Base-by-base conservation (phyloP, 2,797 vertebrate genomes). In the Sebastes itinus region DNA sequence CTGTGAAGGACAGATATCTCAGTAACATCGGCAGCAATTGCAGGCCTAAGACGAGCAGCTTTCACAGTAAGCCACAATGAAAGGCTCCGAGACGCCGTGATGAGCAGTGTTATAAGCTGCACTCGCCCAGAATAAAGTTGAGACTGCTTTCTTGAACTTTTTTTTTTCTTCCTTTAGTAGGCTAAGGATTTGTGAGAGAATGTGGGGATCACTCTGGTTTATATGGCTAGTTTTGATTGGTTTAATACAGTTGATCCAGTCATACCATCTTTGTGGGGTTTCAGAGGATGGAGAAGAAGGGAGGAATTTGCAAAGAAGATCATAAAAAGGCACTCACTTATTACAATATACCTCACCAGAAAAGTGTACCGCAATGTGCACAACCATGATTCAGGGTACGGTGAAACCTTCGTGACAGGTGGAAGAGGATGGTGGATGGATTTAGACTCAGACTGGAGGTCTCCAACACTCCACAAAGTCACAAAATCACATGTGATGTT, bases 1-100 rank as follows among this genome's bases (percentile, higher is more conserved):
- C 52, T 68, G 60, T 88, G 78, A 89, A 86, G 83, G 82, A 88
- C 87, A 83, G 71, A 79, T 67, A 86, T 90, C 81, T 86, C 72
- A 46, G 66, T 25, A 69, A 56, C 75, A 81, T 75, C 83, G 77
- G 72, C 62, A 61, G 86, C 68, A 70, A 56, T 54, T 71, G 68
- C 12, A 25, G 23, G 42, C 55, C 60, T 81, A 59, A 87, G 74
- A 86, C 75, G 78, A 90, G 87, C 79, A 77, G 84, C 83, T 91
- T 81, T 89, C 59, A 65, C 64, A 23, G 58, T 88, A 91, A 86
- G 71, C 88, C 82, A 84, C 77, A 88, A 78, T 82, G 71, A 89
- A 89, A 91, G 68, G 70, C 85, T 85, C 33, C 1, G 55, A 85
- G 75, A 68, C 72, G 30, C 73, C 71, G 27, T 28, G 68, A 88